Conservation (phyloP, 1,140 invertebrate genomes). For the Saccostrea echinata region DNA sequence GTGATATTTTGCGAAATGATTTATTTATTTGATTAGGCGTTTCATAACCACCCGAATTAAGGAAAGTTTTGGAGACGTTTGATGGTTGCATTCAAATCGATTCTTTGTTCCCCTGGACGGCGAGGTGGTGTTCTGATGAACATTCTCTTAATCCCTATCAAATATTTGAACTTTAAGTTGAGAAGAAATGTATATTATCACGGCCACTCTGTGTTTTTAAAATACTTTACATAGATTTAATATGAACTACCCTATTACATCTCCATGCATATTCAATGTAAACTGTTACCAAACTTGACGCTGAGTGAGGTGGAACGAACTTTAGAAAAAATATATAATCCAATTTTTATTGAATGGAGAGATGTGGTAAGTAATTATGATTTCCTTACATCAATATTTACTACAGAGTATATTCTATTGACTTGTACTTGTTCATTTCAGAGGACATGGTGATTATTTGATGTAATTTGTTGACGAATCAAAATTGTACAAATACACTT, state of each 20-base stretch:
- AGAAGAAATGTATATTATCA: not conserved
- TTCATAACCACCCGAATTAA: not conserved
- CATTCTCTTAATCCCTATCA: not conserved
- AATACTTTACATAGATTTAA: not conserved
- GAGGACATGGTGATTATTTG: not conserved
- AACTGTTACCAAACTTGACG: not conserved
- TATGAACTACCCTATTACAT: conserved; percentile 5
- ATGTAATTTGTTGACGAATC: conserved; percentile 25
- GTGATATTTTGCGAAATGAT: not conserved
- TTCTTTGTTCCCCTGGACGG: not conserved
- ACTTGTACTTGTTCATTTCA: not conserved
- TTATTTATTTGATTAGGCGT: conserved; percentile 13
- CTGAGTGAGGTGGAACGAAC: not conserved
- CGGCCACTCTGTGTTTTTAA: not conserved
- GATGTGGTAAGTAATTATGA: conserved; percentile 5
- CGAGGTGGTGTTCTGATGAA: not conserved
- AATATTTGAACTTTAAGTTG: conserved; percentile 5
- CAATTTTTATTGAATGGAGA: not conserved
- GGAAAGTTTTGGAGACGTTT: conserved; percentile 9
- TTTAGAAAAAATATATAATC: conserved; percentile 15
- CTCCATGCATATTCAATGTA: not conserved
- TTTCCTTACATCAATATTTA: conserved; percentile 23
- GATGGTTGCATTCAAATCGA: not conserved
- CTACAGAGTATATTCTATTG: not conserved
- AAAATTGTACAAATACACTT: conserved; percentile 6